Base-by-base conservation (phyloP, 2,888 invertebrate genomes). In the Erebia palarica region DNA sequence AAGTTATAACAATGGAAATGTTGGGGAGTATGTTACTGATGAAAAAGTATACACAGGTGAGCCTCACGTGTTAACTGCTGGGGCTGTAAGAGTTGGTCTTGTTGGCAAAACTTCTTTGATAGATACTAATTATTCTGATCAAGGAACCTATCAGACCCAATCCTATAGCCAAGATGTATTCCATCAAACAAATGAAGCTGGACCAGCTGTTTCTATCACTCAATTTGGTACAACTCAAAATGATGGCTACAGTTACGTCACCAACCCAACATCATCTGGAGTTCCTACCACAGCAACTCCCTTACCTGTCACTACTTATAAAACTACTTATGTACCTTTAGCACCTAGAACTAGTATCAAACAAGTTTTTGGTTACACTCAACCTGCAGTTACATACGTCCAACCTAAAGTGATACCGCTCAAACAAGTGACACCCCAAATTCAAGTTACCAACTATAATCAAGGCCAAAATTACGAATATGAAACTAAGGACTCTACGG, bases 101-200 rank as follows among this genome's bases (percentile, higher is more conserved):
- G 93, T 94, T 9, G 94, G 94, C 51, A 93, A 93, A 80, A 94
- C 93, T 1, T 89, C 89, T 14, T 81, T 93, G 68, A 80, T 93
- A 1, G 93, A 93, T 70, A 83, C 86, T 42, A 83, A 82, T 64
- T 87, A 90, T 70, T 82, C 80, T 1, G 80, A 88, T 64, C 86
- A 90, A 75, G 78, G 73, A 1, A 84, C 80, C 67, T 89, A 89
- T 72, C 78, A 79, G 75, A 80, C 82, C 16, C 78, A 79, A 69
- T 73, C 75, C 9, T 75, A 71, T n/a, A 76, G 74, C 14, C 72
- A 78, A 51, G 75, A 72, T 44, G 71, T 76, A 18, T 66, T 75
- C 63, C 75, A 77, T 47, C 89, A 90, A 68, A 81, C 86, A 0
- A 83, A 84, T 16, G 80, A 90, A 3, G 83, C 88, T 7, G 87